Evolutionary conservation across 2,888 invertebrate genomes (phyloP).

Genomic region (Lycaena phlaeas): DNA sequence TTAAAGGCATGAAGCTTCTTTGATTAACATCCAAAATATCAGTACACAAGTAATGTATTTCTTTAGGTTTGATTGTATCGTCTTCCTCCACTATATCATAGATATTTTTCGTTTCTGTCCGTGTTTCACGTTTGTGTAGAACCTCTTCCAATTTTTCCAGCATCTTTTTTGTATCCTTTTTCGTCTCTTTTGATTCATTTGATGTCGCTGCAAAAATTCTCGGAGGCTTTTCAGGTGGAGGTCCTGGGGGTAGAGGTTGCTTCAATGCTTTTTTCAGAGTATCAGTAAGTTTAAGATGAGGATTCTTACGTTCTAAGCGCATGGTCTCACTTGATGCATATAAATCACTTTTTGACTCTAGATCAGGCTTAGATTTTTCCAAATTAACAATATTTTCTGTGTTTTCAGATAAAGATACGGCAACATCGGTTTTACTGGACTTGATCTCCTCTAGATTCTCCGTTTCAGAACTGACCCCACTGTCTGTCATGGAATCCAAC

Average conservation of each 20-base stretch:
- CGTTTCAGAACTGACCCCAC: slow-evolving; percentile 65
- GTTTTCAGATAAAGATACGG: slow-evolving; percentile 37
- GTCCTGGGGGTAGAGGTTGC: slow-evolving; percentile 78
- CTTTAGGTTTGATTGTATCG: slow-evolving; percentile 45
- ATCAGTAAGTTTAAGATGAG: slow-evolving; percentile 64
- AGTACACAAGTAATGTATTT: slow-evolving; percentile 65
- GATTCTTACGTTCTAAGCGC: slow-evolving; percentile 54
- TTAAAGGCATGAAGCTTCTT: slow-evolving; percentile 33
- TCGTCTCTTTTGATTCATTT: slow-evolving; percentile 29
- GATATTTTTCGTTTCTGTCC: slow-evolving; percentile 32
- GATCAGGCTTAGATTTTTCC: slow-evolving; percentile 28
- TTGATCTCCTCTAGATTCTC: slow-evolving; percentile 62
- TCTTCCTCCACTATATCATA: slow-evolving; percentile 35
- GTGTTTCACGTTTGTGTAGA: slow-evolving; percentile 55
- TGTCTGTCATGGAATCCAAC: slow-evolving; percentile 58
- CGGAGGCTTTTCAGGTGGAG: slow-evolving; percentile 84
- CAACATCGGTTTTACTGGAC: slow-evolving; percentile 34
- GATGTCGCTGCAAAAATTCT: slow-evolving; percentile 67
- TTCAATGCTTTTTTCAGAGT: slow-evolving; percentile 77
- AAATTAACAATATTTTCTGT: slow-evolving; percentile 19
- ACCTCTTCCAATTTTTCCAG: slow-evolving; percentile 76
- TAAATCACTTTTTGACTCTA: slow-evolving; percentile 43
- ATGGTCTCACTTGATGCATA: slow-evolving; percentile 57
- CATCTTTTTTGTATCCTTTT: slow-evolving; percentile 75
- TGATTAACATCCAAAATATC: slow-evolving; percentile 59